Evolutionary conservation across 2,113 vertebrate genomes (phyloP).

Genomic region (Lasiurus borealis): DNA sequence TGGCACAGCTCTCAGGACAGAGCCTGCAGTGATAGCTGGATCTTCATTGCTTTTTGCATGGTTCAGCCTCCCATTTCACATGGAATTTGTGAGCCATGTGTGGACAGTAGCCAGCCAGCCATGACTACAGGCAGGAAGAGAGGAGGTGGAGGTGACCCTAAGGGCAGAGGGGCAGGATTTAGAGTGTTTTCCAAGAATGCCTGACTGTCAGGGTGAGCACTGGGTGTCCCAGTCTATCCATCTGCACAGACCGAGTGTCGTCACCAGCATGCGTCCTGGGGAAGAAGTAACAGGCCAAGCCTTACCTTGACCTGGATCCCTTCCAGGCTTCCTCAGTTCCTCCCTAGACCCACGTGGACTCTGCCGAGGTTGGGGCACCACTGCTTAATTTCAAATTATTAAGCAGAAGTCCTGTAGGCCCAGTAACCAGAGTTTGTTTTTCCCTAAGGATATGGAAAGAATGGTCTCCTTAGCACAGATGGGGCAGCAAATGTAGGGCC

Average conservation of each 20-base stretch:
- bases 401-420: background rate
- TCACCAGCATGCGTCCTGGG: background rate
- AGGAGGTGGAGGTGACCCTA: background rate
- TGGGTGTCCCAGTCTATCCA: background rate
- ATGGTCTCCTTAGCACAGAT: fast-evolving
- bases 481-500: background rate
- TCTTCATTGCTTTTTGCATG: background rate
- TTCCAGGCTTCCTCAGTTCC: fast-evolving
- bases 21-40: background rate
- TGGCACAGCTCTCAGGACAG: background rate
- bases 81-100: background rate
- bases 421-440: background rate
- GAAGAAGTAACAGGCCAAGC: background rate
- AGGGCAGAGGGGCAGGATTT: background rate
- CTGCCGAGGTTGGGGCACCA: fast-evolving
- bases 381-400: background rate
- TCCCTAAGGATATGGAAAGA: background rate
- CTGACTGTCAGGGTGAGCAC: too few relatives aligned
- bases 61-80: background rate
- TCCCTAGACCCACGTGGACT: background rate
- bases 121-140: background rate
- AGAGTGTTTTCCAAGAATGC: background rate
- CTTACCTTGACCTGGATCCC: background rate
- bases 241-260: background rate
- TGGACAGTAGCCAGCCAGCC: background rate